These are phyloP conservation scores for Aphodius sticticus DNA, from an alignment of 2,888 invertebrate genomes.

Conservation along the genomic window DNA sequence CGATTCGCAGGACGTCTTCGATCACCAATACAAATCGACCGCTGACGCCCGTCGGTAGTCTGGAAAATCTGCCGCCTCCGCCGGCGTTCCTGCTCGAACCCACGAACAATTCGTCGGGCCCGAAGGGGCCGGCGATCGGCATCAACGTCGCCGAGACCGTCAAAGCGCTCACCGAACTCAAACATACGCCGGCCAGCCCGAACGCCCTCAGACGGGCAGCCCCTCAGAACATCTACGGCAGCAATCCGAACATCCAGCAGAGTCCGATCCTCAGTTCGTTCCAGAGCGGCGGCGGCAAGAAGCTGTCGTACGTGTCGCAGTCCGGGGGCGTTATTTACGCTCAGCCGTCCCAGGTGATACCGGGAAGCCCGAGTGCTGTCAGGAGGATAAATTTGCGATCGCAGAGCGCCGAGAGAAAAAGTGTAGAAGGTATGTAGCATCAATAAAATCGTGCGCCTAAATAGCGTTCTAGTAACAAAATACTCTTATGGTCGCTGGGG, in stretches of 20 bases:
- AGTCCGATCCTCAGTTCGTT: conserved; percentile 57
- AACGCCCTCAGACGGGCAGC: conserved; percentile 70
- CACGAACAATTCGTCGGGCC: conserved; percentile 16
- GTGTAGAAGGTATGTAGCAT: conserved; percentile 59
- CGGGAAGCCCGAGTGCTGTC: conserved; percentile 63
- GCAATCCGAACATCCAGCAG: conserved; percentile 39
- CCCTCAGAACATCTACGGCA: conserved; percentile 43
- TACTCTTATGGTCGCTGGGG: too few relatives aligned
- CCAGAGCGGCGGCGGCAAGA: conserved; percentile 51
- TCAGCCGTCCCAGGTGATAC: conserved; percentile 62
- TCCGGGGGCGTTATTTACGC: conserved; percentile 62
- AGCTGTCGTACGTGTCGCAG: conserved; percentile 58
- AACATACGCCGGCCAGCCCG: conserved; percentile 88
- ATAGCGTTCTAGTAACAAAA: too few relatives aligned
- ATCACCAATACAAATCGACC: conserved; percentile 61
- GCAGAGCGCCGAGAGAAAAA: conserved; percentile 68
- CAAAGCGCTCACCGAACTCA: conserved; percentile 82
- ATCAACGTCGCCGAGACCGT: conserved; percentile 87
- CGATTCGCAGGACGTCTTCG: conserved; percentile 81
- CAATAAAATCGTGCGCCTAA: conserved; percentile 39
- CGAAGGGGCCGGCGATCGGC: conserved; percentile 46
- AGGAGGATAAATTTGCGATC: conserved; percentile 65
- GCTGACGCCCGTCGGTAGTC: conserved; percentile 58
- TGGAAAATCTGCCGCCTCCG: conserved; percentile 74
- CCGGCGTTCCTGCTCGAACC: conserved; percentile 78